Evolutionary conservation across 2,113 vertebrate species (phyloP), one percentile per base, ranked within the genome.

Genomic region (Baryphthengus martii): DNA sequence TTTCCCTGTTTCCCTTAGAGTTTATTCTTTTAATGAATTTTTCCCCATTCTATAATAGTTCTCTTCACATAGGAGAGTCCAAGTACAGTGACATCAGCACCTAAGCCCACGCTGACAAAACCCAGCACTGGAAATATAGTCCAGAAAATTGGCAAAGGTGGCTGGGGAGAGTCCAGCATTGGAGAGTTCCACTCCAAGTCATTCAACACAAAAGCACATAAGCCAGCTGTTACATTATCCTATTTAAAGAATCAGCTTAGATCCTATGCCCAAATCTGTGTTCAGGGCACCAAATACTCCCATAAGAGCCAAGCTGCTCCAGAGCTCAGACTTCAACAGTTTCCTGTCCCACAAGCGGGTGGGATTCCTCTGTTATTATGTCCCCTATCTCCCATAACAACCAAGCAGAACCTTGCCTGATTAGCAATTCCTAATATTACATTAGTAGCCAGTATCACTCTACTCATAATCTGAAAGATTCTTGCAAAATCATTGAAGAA

Each of bases 71-170:
- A 93, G 13, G 8, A 90, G 44, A 89, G 52, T 88, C 82, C 88
- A 93, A 93, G 65, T 26, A 82, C 37, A 90, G 52, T 89, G 65
- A 96, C 86, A 92, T 95, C 83, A 96, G 90, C 44, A 96, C 47
- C 62, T 89, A 91, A 96, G n/a, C 61, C 68, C 61, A 92, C 26
- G 3, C 63, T 93, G 81, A 95, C 70, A 89, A 92, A 76, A 92
- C 88, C 56, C 90, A 85, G 63, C 59, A 47, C 50, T 88, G 85
- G 93, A 95, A 96, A 91, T 71, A 91, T 0, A 96, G 85, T 55
- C 76, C 61, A 92, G 65, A 93, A 86, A 89, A 88, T 42, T 93
- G 83, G 85, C 79, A 90, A 84, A 75, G 33, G 16, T 50, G 63
- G 76, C 53, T 93, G 85, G 49, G 52, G 8, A 33, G 55, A 53